Evolutionary conservation across 2,888 invertebrate species (phyloP), one percentile per base, ranked within the genome.

Genomic region (Latheticus oryzae): DNA sequence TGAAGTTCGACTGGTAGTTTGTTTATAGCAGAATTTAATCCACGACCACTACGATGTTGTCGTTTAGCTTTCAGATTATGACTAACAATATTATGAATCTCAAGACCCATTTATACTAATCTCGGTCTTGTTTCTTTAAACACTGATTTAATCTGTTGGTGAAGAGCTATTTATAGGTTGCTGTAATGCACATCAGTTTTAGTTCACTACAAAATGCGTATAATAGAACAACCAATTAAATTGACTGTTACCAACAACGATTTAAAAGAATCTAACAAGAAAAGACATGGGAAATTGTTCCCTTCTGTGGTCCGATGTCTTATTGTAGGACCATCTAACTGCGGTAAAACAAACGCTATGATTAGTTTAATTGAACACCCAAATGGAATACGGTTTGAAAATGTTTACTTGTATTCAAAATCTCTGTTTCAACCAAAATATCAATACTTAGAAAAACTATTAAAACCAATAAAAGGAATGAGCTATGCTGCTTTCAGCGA

Each of bases 1-100:
- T 68, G 68, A 8, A 64, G 13, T 53, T 70, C 67, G 28, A 66
- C 15, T 4, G 66, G 66, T 16, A 68, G 38, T 15, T 65, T 68
- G 54, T 69, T 64, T 16, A 68, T 65, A 15, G 63, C 5, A 0
- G 52, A 37, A 48, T 68, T 67, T 5, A 66, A 5, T 24, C 63
- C 64, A 13, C 32, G 5, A 38, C 64, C 64, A 12, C 11, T 28
- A 28, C 12, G 5, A 5, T 19, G 12, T 28, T 12, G 9, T 12
- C 4, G 8, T 13, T 28, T 26, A 23, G n/a, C n/a, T n/a, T n/a
- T n/a, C n/a, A n/a, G n/a, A n/a, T n/a, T n/a, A n/a, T n/a, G n/a
- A n/a, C n/a, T n/a, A n/a, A n/a, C n/a, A n/a, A n/a, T n/a, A n/a
- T n/a, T n/a, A n/a, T n/a, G n/a, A n/a, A n/a, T n/a, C n/a, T n/a